Percentiles rank a stretch among this genome's conserved stretches.
phyloP scores from a whole-genome alignment of 2,113 vertebrate species.

The Pyrgilauda ruficollis region DNA sequence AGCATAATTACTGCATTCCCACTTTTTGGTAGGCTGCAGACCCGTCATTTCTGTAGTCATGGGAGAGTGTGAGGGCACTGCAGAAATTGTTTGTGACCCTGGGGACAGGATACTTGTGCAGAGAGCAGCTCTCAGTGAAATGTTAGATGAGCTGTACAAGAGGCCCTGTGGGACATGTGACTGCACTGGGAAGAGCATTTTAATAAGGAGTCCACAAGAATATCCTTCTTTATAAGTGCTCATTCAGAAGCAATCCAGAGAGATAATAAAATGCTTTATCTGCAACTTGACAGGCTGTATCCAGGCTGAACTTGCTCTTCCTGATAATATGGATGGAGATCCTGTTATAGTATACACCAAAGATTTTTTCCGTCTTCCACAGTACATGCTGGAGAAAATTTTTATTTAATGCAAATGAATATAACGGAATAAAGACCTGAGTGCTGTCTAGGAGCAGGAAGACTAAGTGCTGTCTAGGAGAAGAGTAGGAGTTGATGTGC shows the following conservation, averaged over 20 bases:
- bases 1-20: not conserved
- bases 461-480: not conserved
- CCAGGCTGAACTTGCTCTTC: not conserved
- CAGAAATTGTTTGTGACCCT: not conserved
- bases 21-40: not conserved
- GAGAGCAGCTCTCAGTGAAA: not conserved
- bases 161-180: not conserved
- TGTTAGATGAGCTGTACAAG: not conserved
- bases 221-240: not conserved
- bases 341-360: not conserved
- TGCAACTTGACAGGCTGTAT: slow-evolving; percentile 6
- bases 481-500: not conserved
- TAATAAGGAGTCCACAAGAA: not conserved
- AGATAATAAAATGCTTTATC: slow-evolving; percentile 17
- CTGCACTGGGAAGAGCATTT: not conserved
- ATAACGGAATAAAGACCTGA: too few relatives aligned
- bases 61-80: not conserved
- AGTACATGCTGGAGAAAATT: not conserved
- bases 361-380: not conserved
- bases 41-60: not conserved
- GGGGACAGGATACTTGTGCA: not conserved
- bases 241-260: not conserved
- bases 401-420: too few relatives aligned
- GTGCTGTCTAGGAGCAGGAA: not conserved
- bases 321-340: not conserved